Percentiles rank a stretch among this genome's conserved stretches.
phyloP scores from a whole-genome alignment of 2,113 vertebrate species.

The Centrocercus urophasianus region DNA sequence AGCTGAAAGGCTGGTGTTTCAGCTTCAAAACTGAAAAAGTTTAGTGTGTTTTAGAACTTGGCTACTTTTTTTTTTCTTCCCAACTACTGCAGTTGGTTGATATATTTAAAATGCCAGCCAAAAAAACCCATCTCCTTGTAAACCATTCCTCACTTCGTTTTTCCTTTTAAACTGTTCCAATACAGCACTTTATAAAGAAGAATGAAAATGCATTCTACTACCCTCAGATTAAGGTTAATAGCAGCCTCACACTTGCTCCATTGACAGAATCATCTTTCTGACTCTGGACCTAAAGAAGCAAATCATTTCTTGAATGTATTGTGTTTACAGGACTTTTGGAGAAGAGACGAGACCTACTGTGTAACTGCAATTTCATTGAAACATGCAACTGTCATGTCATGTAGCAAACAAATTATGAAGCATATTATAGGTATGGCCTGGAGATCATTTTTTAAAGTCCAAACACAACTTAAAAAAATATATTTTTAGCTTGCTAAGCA shows the following conservation, averaged over 20 bases:
- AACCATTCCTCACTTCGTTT: not conserved
- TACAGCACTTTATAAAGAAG: not conserved
- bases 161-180: not conserved
- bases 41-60: not conserved
- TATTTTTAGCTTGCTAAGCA: not conserved
- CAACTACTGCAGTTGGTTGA: not conserved
- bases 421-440: not conserved
- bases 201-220: conserved; percentile 16
- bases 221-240: conserved; percentile 32
- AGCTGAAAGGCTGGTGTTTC: not conserved
- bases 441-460: not conserved
- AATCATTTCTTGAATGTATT: conserved; percentile 34
- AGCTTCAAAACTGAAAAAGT: not conserved
- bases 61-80: not conserved
- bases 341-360: not conserved
- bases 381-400: conserved; percentile 4
- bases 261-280: conserved; percentile 51
- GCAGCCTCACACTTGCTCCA: not conserved
- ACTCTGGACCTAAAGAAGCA: conserved; percentile 24
- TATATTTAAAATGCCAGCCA: not conserved
- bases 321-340: conserved; percentile 28
- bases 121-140: not conserved
- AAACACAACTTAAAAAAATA: not conserved
- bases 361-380: conserved; percentile 8
- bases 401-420: conserved; percentile 27